phyloP scores from a whole-genome alignment of 2,797 vertebrate species.

The Echiichthys vipera region DNA sequence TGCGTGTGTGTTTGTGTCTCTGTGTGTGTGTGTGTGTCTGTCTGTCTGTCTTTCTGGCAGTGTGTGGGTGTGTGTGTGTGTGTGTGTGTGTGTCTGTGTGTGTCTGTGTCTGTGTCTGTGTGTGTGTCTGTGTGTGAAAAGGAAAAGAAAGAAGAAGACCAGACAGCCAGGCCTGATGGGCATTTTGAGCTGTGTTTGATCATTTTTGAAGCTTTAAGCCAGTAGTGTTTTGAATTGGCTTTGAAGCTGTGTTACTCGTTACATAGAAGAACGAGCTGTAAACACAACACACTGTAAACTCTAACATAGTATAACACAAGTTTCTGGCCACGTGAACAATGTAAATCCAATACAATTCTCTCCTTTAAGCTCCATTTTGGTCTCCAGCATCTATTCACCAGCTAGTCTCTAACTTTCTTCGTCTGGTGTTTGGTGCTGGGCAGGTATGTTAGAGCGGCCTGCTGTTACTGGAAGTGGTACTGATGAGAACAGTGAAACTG shows the following conservation, averaged over 20 bases:
- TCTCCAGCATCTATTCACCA: no score
- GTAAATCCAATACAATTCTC: background rate
- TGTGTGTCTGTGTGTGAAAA: background rate
- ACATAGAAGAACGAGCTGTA: no score
- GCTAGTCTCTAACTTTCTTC: background rate
- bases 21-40: constrained; percentile 32
- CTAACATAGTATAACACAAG: no score
- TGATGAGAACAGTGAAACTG: no score
- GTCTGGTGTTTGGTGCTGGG: background rate
- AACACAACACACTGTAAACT: no score
- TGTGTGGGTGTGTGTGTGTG: constrained; percentile 22
- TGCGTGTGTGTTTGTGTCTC: constrained; percentile 30
- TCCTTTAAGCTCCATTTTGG: no score
- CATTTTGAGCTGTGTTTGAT: no score
- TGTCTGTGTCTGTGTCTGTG: background rate
- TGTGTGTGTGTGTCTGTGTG: constrained; percentile 22
- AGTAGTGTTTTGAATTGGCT: background rate
- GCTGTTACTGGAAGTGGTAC: background rate
- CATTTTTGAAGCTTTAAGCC: background rate
- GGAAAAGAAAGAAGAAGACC: background rate
- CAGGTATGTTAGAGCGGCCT: background rate
- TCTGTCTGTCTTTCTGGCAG: no score
- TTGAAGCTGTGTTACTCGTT: no score
- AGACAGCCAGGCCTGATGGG: no score
- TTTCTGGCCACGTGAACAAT: background rate